Evolutionary conservation across 2,797 vertebrate species (phyloP).

Genomic region (Antennarius maculatus): DNA sequence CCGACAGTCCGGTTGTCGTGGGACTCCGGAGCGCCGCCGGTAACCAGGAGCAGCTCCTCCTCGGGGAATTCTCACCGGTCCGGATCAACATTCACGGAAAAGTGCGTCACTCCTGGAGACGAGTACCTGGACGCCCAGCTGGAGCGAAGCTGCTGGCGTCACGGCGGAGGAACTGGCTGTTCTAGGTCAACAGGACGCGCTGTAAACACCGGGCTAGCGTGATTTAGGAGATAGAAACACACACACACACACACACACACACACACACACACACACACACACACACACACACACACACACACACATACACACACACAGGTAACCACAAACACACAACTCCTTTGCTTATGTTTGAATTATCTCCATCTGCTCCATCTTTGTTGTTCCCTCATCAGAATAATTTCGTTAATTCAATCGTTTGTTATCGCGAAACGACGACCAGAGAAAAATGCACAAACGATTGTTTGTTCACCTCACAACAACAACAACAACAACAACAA

Average conservation of each 20-base stretch:
- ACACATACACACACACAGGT: slow-evolving; percentile 12
- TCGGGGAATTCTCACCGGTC: slow-evolving; percentile 59
- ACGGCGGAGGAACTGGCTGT: slow-evolving; percentile 76
- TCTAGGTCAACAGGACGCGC: slow-evolving; percentile 52
- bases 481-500: neutral
- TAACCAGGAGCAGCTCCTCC: slow-evolving; percentile 53
- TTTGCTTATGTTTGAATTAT: too few relatives aligned
- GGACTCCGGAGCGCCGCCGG: slow-evolving; percentile 37
- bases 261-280: slow-evolving; percentile 3
- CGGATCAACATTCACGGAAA: slow-evolving; percentile 57
- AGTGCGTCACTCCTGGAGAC: slow-evolving; percentile 41
- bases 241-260: slow-evolving; percentile 27
- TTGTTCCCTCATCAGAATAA: too few relatives aligned
- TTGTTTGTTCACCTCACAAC: too few relatives aligned
- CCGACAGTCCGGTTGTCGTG: slow-evolving; percentile 15
- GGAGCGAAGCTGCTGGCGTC: slow-evolving; percentile 63
- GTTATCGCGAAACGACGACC: slow-evolving; percentile 7
- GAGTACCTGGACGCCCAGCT: slow-evolving; percentile 68
- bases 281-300: slow-evolving; percentile 9
- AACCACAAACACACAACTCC: too few relatives aligned
- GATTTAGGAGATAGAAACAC: slow-evolving; percentile 29
- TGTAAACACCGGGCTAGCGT: slow-evolving; percentile 54
- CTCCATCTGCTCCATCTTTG: too few relatives aligned
- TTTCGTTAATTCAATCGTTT: too few relatives aligned
- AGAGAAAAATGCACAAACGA: slow-evolving; percentile 17